A percentile compares a stretch with the other conserved stretches of the same genome.
Evolutionary conservation across 1,140 invertebrate genomes (phyloP).

Genomic region (Kradibia gibbosae): DNA sequence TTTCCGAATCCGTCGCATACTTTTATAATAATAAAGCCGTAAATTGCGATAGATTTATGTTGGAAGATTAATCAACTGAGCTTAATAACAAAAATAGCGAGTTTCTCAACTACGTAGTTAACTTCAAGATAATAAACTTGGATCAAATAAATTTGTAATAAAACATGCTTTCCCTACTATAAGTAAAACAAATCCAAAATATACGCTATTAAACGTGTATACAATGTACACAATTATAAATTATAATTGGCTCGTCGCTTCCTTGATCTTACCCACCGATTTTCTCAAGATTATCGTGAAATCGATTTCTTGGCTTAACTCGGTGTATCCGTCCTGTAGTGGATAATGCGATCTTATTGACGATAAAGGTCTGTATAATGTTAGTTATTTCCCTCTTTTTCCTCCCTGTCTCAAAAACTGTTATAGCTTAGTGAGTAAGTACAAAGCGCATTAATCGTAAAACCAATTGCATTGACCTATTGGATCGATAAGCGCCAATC

Average conservation of each 20-base stretch:
- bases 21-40: too few relatives aligned
- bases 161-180: background rate
- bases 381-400: background rate
- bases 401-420: background rate
- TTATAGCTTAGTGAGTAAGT: conserved; percentile 2
- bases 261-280: conserved; percentile 6
- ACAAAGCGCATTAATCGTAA: background rate
- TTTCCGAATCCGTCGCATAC: too few relatives aligned
- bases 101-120: background rate
- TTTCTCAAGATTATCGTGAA: conserved; percentile 36
- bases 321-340: background rate
- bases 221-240: conserved; percentile 17
- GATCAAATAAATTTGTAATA: background rate
- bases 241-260: background rate
- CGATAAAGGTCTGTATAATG: conserved; percentile 19
- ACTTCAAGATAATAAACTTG: background rate
- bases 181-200: background rate
- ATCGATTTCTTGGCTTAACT: conserved; percentile 8
- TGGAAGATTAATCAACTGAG: background rate
- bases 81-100: background rate
- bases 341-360: conserved; percentile 38
- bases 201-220: background rate
- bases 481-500: background rate
- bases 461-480: background rate
- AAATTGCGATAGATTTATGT: too few relatives aligned